Percentiles rank a stretch among this genome's conserved stretches.
Evolutionary conservation across 2,113 vertebrate species (phyloP).

Genomic region (Steatornis caripensis): DNA sequence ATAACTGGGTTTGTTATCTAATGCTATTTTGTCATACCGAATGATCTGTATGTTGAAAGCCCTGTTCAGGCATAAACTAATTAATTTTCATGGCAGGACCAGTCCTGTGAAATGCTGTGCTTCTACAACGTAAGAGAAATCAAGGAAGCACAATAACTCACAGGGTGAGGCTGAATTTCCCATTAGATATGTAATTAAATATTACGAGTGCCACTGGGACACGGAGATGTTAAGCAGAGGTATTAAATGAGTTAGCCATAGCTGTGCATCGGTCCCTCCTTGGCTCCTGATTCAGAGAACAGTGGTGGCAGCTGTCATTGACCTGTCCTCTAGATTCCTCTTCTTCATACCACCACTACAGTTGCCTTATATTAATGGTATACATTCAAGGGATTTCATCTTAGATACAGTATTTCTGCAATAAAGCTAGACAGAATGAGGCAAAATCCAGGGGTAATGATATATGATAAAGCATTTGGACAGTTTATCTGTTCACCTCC

Average conservation of each 20-base stretch:
- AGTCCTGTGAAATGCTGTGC: slow-evolving; percentile 23
- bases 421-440: background rate
- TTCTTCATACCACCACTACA: background rate
- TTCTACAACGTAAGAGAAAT: background rate
- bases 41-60: slow-evolving; percentile 43
- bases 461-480: background rate
- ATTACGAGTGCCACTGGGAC: background rate
- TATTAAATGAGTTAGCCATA: slow-evolving; percentile 16
- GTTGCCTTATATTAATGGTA: background rate
- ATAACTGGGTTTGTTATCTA: slow-evolving; percentile 39
- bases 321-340: background rate
- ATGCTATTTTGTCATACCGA: slow-evolving; percentile 30
- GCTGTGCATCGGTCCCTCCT: background rate
- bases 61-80: slow-evolving; percentile 51
- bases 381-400: background rate
- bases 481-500: background rate
- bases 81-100: slow-evolving; percentile 45
- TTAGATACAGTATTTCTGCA: background rate
- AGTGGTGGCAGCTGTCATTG: background rate
- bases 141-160: slow-evolving; percentile 20
- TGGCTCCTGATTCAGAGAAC: background rate
- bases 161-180: slow-evolving; percentile 11
- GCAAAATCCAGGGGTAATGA: background rate
- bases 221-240: slow-evolving; percentile 23
- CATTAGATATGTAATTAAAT: slow-evolving; percentile 52